Base-by-base conservation (phyloP, 2,797 vertebrate species). In the Eleutherodactylus coqui region DNA sequence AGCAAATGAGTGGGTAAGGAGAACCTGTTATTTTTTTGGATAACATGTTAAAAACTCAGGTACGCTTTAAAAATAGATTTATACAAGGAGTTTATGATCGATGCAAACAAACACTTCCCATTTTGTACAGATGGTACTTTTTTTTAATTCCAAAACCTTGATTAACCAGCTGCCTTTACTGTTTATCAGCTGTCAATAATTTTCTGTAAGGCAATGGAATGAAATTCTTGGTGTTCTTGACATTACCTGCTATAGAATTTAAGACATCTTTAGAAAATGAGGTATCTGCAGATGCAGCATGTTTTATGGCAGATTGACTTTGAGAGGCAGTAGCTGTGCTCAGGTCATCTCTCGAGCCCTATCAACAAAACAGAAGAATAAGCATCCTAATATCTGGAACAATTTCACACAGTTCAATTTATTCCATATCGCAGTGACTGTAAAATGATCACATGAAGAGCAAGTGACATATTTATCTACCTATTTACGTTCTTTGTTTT, bases 261-360 rank as follows among this genome's bases (percentile, higher is more conserved):
- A 99, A 95, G 64, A 99, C 97, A 92, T 99, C 98, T 94, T 98
- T 99, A 90, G 97, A 98, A 91, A 99, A 98, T 38, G 98, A 98
- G 0, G 96, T 97, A 87, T 99, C 98, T 89, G 98, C 95, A 3
- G 97, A 98, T 92, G 96, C 97, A n/a, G 95, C 96, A 72, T 97
- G 96, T 72, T 97, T 97, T 92, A 95, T 94, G 73, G 95, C 94
- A 21, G 95, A 89, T 41, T 95, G 96, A 89, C 92, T 95, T 16
- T 94, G 93, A 88, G 96, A 94, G 5, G 93, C 96, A 21, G 95
- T 97, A 0, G 94, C 91, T 0, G 96, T 95, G 89, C 96, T 98
- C 79, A 99, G 91, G 90, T 99, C 98, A 88, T 99, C 98, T 88
- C 97, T 95, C 83, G 98, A 99, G 17, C 97, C 98, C 98, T 99